phyloP scores from a whole-genome alignment of 1,140 invertebrate genomes.

The Nebria ingens region DNA sequence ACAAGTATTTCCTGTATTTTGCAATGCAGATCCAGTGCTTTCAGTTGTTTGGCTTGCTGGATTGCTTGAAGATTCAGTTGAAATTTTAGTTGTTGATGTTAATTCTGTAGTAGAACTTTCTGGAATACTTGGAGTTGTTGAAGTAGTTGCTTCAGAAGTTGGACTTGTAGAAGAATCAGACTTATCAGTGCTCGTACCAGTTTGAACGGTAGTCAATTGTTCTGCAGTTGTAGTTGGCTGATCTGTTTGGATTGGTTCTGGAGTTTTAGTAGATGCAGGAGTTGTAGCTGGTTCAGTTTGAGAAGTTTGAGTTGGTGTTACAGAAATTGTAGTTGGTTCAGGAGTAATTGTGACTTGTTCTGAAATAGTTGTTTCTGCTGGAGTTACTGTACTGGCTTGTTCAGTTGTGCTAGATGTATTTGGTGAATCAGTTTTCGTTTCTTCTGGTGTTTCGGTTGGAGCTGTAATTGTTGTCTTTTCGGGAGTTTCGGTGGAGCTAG shows the following conservation, averaged over 20 bases:
- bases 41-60: too few species aligned
- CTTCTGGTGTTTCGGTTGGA: not conserved
- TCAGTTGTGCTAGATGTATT: not conserved
- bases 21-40: not conserved
- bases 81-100: not conserved
- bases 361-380: not conserved
- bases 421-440: not conserved
- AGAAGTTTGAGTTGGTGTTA: not conserved
- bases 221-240: not conserved
- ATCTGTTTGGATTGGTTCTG: not conserved
- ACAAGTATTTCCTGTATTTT: conserved; percentile 20
- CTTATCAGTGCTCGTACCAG: not conserved
- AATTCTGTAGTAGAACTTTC: not conserved
- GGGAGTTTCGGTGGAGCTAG: not conserved
- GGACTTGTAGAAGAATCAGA: too few species aligned
- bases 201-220: not conserved
- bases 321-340: not conserved
- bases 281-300: not conserved
- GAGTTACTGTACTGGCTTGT: not conserved
- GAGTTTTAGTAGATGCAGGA: not conserved
- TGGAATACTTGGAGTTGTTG: not conserved
- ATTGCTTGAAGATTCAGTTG: not conserved
- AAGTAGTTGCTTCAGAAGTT: not conserved
- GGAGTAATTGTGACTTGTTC: not conserved
- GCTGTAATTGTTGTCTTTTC: not conserved